Conservation (phyloP, 2,113 vertebrate species). For the Aythya baeri region DNA sequence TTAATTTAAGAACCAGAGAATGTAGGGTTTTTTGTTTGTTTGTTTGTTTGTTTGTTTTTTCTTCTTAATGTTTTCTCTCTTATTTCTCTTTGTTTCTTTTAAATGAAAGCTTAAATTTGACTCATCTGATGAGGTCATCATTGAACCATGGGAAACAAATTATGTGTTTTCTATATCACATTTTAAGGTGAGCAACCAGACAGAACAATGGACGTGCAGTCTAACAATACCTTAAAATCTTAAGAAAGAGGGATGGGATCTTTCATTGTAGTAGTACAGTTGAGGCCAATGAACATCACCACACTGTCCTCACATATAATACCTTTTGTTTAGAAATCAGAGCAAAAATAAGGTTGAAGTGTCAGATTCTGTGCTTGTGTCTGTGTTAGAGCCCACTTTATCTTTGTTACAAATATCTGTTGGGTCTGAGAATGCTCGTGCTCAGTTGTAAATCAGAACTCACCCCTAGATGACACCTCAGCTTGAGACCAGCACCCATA, state of each 20-base stretch:
- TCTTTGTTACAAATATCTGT: background rate
- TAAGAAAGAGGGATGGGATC: background rate
- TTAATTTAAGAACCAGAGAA: background rate
- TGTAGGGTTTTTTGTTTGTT: background rate
- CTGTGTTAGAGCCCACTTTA: background rate
- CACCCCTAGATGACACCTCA: background rate
- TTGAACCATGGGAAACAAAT: background rate
- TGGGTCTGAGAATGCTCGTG: background rate
- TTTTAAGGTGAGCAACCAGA: background rate
- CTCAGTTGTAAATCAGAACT: background rate
- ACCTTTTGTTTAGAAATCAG: background rate
- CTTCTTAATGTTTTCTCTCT: background rate
- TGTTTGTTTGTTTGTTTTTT: background rate
- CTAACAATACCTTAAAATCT: background rate
- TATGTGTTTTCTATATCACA: background rate
- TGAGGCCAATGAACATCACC: background rate
- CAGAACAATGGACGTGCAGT: background rate
- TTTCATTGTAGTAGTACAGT: background rate
- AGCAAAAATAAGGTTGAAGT: background rate
- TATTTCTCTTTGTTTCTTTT: background rate
- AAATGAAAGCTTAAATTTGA: background rate
- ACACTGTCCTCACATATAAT: background rate
- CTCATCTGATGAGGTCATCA: background rate
- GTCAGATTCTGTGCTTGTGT: background rate
- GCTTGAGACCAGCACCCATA: background rate